phyloP scores from a whole-genome alignment of 2,797 vertebrate genomes.

The Lepus oiostolus region DNA sequence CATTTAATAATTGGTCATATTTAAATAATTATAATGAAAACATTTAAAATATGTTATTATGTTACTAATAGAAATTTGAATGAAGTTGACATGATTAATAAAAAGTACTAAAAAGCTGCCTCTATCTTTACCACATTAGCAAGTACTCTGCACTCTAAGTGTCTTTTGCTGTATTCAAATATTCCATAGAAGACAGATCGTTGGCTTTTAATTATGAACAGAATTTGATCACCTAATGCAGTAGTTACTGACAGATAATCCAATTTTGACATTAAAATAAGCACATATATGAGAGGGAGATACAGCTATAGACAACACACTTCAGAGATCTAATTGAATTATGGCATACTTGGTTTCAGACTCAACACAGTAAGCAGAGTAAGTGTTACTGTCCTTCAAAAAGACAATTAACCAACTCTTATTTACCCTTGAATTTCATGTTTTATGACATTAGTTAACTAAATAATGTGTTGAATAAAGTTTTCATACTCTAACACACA shows the following conservation, averaged over 20 bases:
- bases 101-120: not conserved
- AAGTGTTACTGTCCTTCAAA: not conserved
- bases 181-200: not conserved
- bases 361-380: not conserved
- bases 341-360: not conserved
- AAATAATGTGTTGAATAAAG: slow-evolving; percentile 4
- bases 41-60: not conserved
- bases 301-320: not conserved
- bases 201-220: slow-evolving; percentile 12
- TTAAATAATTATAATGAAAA: slow-evolving; percentile 54
- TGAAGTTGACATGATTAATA: not conserved
- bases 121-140: not conserved
- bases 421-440: not conserved
- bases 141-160: not conserved
- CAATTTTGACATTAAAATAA: slow-evolving; percentile 13
- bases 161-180: not conserved
- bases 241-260: not conserved
- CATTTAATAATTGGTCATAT: not conserved
- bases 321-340: not conserved
- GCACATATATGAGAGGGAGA: not conserved
- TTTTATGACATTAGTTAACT: slow-evolving; percentile 7
- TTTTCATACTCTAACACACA: not conserved
- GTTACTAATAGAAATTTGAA: not conserved
- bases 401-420: not conserved
- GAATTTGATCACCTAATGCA: not conserved